Percentiles rank a stretch among this genome's conserved stretches.
phyloP scores from a whole-genome alignment of 1,140 invertebrate genomes.

The Mya arenaria region DNA sequence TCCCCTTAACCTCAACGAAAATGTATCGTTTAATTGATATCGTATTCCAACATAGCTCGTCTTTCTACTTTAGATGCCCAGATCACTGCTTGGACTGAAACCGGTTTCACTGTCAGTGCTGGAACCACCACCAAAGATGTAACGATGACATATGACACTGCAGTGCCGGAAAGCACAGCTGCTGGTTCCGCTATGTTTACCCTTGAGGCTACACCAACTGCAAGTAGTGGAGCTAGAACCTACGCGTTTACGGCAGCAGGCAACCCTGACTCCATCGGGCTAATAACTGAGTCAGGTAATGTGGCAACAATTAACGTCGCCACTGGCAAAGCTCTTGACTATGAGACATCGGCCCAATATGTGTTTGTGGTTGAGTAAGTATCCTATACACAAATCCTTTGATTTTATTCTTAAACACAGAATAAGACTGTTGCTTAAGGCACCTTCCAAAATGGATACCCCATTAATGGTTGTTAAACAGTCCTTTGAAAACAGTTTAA shows the following conservation, averaged over 20 bases:
- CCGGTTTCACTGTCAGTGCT: not conserved
- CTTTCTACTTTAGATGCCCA: not conserved
- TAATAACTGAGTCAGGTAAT: too few species aligned
- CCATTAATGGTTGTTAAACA: too few species aligned
- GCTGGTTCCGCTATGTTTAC: not conserved
- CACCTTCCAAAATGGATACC: too few species aligned
- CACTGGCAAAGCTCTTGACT: not conserved
- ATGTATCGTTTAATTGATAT: too few species aligned
- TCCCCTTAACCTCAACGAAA: too few species aligned
- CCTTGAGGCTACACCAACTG: not conserved
- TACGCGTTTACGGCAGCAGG: not conserved
- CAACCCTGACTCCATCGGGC: not conserved
- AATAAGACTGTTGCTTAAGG: too few species aligned
- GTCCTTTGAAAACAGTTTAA: too few species aligned
- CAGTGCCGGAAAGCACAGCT: not conserved
- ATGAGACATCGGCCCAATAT: not conserved
- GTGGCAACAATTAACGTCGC: not conserved
- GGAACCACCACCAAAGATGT: not conserved
- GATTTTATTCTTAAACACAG: too few species aligned
- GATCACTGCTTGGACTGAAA: not conserved
- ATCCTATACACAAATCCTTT: too few species aligned
- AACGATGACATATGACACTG: not conserved
- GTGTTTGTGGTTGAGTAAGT: not conserved
- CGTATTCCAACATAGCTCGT: too few species aligned
- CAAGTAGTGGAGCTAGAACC: not conserved